These are phyloP conservation scores for Arctocebus calabarensis DNA, from an alignment of 2,797 vertebrate genomes.

Conservation along the genomic window DNA sequence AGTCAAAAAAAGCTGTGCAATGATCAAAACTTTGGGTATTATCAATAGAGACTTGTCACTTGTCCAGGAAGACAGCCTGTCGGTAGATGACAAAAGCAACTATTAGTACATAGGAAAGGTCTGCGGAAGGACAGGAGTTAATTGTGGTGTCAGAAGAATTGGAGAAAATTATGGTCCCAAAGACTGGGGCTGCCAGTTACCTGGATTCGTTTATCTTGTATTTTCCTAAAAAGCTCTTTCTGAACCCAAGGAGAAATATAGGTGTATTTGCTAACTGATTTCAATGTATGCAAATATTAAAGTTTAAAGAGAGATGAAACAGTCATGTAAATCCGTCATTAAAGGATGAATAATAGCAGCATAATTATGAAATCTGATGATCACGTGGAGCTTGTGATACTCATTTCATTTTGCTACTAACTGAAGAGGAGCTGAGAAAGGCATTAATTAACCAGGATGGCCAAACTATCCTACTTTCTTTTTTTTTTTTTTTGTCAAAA, in stretches of 20 bases:
- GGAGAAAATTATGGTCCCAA: not conserved
- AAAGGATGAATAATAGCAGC: constrained; percentile 1
- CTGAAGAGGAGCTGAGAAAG: constrained; percentile 26
- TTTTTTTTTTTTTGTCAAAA: constrained; percentile 25
- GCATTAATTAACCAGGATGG: not conserved
- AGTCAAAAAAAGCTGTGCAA: not conserved
- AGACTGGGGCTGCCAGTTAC: not conserved
- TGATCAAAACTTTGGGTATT: not conserved
- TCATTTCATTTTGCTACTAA: constrained; percentile 34
- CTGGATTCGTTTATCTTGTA: constrained; percentile 11
- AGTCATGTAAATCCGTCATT: constrained; percentile 9
- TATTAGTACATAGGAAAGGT: not conserved
- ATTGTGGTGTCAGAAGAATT: not conserved
- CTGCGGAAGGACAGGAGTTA: not conserved
- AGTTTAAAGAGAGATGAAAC: constrained; percentile 11
- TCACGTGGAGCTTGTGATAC: not conserved
- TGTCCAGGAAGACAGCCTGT: not conserved
- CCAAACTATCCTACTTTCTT: not conserved
- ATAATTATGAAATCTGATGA: not conserved
- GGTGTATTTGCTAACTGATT: constrained; percentile 39
- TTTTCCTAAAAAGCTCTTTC: constrained; percentile 40
- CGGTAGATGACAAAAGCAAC: not conserved
- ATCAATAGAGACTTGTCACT: not conserved
- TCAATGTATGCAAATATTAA: not conserved
- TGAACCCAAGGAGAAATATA: not conserved